Evolutionary conservation across 1,140 invertebrate species (phyloP), one percentile per base, ranked within the genome.

Genomic region (Drosophila albomicans): DNA sequence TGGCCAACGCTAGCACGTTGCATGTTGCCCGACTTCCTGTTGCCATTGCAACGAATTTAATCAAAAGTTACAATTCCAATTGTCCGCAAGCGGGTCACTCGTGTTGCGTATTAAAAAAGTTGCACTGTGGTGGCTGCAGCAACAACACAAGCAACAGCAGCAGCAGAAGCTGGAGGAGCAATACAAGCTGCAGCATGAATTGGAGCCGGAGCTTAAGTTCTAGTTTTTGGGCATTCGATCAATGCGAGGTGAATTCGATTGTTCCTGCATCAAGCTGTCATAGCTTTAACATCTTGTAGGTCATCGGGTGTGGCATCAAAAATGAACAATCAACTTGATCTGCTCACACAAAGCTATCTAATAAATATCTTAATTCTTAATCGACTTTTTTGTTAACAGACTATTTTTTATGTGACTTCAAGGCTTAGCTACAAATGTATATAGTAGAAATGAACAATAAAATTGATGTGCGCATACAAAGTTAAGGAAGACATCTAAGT

Each of bases 81-180:
- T 88, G 85, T 88, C 85, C 85, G 85, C 85, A 88, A 88, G 85
- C 85, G 85, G 85, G 85, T 88, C 85, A 88, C 81, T 88, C 85
- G 85, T 88, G 85, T 88, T 88, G 85, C 85, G 85, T 88, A 88
- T 88, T 88, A 88, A 88, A 88, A 88, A 88, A 88, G 84, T 88
- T 88, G 54, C 64, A 45, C 84, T 80, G 74, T 77, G 69, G 79
- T 73, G 16, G 38, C 58, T 20, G 25, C 28, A 54, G 51, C 51
- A 8, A 16, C 43, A 20, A 43, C 8, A 20, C 20, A 20, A 13
- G 41, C 5, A 46, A 49, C 43, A 8, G 56, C 2, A 41, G 38
- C 7, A 52, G 38, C 2, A 59, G 62, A 45, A 65, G 59, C 43
- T 8, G 56, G 3, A 65, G 54, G 35, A 8, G 56, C 2, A 32